Evolutionary conservation across 2,888 invertebrate species (phyloP).

Genomic region (Hyppa rectilinea): DNA sequence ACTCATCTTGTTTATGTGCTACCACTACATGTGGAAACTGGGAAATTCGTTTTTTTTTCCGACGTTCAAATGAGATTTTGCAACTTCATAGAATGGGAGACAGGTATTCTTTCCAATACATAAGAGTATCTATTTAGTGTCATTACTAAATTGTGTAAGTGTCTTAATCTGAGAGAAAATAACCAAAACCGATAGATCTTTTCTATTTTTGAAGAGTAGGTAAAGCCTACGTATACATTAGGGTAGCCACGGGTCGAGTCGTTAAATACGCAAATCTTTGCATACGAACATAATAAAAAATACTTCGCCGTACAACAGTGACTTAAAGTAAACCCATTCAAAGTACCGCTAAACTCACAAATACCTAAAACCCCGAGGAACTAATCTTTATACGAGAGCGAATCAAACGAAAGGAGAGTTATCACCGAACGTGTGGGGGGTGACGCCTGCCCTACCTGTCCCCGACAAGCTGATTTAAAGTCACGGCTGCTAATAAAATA

Average conservation of each 20-base stretch:
- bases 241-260: neutral
- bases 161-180: neutral
- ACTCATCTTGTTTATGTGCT: conserved; percentile 78
- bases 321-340: neutral
- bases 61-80: conserved; percentile 23
- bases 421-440: conserved; percentile 76
- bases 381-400: conserved; percentile 72
- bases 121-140: no score
- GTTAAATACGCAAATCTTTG: neutral
- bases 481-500: conserved; percentile 78
- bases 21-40: conserved; percentile 39
- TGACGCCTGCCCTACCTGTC: conserved; percentile 77
- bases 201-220: no score
- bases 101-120: neutral
- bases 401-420: conserved; percentile 77
- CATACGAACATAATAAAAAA: neutral
- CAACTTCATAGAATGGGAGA: neutral
- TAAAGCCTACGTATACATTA: no score
- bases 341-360: neutral
- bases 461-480: conserved; percentile 76
- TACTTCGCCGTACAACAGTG: neutral
- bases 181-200: neutral
- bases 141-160: no score
- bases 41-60: conserved; percentile 15
- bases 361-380: conserved; percentile 64